These are phyloP conservation scores for Bombus confusus DNA, from an alignment of 1,140 invertebrate genomes.

Conservation along the genomic window DNA sequence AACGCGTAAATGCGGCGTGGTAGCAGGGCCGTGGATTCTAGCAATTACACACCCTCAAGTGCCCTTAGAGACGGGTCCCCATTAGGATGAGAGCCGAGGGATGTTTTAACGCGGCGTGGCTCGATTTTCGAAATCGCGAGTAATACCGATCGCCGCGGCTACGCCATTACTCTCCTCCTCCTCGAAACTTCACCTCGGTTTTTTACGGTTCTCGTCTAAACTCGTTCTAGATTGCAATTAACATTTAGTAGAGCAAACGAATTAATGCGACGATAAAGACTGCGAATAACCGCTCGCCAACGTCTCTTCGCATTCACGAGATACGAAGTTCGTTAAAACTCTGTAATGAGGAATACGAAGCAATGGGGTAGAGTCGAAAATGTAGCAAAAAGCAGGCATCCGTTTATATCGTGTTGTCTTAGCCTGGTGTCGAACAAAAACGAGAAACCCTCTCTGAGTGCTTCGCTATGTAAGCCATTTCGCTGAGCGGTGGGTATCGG, in stretches of 20 bases:
- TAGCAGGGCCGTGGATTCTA: slow-evolving; percentile 81
- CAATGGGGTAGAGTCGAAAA: not conserved
- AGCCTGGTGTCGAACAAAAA: slow-evolving; percentile 56
- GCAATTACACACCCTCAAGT: slow-evolving; percentile 82
- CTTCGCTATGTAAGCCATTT: slow-evolving; percentile 75
- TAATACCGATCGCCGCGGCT: slow-evolving; percentile 33
- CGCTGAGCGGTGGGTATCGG: slow-evolving; percentile 63
- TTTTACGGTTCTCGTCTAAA: not conserved
- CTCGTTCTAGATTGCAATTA: not conserved
- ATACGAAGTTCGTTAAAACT: no score
- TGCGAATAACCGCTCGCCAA: not conserved
- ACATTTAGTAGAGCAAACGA: not conserved
- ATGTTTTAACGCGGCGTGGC: slow-evolving; percentile 71
- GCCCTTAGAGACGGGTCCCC: slow-evolving; percentile 78
- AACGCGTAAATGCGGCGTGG: slow-evolving; percentile 78
- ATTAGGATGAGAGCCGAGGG: slow-evolving; percentile 80
- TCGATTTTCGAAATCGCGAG: slow-evolving; percentile 73
- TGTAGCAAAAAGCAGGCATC: slow-evolving; percentile 34
- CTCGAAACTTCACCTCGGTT: not conserved
- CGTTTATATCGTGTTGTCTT: slow-evolving; percentile 57
- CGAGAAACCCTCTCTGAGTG: slow-evolving; percentile 70
- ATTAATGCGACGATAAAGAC: not conserved
- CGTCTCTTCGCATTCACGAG: not conserved
- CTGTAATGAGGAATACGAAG: not conserved
- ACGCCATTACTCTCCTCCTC: not conserved